These are phyloP conservation scores for Melanogrammus aeglefinus DNA, from an alignment of 2,797 vertebrate species.

Conservation along the genomic window DNA sequence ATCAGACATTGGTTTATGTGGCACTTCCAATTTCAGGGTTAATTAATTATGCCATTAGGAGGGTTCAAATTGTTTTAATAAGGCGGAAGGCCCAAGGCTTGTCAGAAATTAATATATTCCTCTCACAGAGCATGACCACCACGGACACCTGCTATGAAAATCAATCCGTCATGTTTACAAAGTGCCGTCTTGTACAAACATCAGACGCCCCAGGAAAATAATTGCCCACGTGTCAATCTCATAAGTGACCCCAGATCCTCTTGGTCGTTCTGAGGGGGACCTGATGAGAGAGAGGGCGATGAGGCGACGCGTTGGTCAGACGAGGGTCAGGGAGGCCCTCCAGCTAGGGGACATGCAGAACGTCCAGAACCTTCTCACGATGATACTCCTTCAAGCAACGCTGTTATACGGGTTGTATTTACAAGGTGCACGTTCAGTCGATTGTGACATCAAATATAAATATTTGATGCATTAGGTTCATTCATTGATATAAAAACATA, in stretches of 20 bases:
- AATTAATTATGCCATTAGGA: constrained; percentile 67
- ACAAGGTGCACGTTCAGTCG: background rate
- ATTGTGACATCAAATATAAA: background rate
- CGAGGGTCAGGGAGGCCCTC: constrained; percentile 14
- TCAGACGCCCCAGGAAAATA: constrained; percentile 53
- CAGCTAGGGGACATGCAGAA: background rate
- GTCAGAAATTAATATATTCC: constrained; percentile 60
- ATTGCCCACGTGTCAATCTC: constrained; percentile 51
- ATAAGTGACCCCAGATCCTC: constrained; percentile 49
- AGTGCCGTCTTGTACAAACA: constrained; percentile 53
- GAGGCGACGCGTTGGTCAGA: constrained; percentile 36
- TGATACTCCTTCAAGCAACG: background rate
- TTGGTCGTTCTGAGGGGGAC: constrained; percentile 50
- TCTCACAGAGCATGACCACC: constrained; percentile 61
- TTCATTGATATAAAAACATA: background rate
- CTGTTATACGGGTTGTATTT: background rate
- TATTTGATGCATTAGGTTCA: background rate
- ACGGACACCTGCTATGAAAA: constrained; percentile 60
- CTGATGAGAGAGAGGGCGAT: constrained; percentile 35
- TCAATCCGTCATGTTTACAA: constrained; percentile 61
- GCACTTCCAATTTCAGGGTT: constrained; percentile 63
- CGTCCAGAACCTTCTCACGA: background rate
- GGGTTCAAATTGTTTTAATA: constrained; percentile 63
- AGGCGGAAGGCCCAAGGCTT: constrained; percentile 52
- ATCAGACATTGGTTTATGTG: constrained; percentile 55